A percentile compares a stretch with the other conserved stretches of the same genome.
Conservation (phyloP, 2,888 invertebrate genomes). For the Drosophila pseudotakahashii region DNA sequence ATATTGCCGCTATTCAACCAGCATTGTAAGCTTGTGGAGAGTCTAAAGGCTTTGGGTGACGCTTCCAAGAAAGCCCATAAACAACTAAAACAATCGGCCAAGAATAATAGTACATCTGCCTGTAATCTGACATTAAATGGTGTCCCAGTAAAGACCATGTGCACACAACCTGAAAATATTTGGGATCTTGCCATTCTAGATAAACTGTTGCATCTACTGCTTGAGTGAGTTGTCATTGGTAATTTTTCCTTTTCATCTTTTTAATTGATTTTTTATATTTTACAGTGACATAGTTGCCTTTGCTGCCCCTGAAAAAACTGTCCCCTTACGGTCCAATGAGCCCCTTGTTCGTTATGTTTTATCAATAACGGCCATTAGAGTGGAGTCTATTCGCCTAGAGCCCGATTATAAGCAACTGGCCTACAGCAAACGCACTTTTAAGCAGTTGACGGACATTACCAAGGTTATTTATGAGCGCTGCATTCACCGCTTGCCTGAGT, state of each 20-base stretch:
- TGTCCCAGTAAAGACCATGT: constrained; percentile 71
- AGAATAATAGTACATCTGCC: constrained; percentile 46
- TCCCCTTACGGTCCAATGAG: constrained; percentile 84
- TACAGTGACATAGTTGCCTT: constrained; percentile 85
- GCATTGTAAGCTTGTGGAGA: constrained; percentile 82
- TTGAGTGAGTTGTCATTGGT: constrained; percentile 68
- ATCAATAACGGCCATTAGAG: constrained; percentile 74
- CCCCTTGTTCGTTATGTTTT: constrained; percentile 86
- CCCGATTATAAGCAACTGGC: constrained; percentile 81
- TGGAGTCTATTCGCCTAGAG: constrained; percentile 77
- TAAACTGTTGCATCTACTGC: constrained; percentile 75
- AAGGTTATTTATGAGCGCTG: constrained; percentile 84
- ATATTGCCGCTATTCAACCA: constrained; percentile 86
- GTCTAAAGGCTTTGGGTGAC: constrained; percentile 52
- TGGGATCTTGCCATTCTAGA: constrained; percentile 82
- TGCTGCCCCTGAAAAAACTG: constrained; percentile 84
- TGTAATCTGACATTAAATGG: constrained; percentile 79
- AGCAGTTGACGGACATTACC: constrained; percentile 78
- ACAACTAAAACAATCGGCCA: constrained; percentile 47
- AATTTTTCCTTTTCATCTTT: not conserved
- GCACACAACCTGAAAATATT: constrained; percentile 79
- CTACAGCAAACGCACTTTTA: constrained; percentile 79
- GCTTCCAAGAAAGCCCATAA: constrained; percentile 62
- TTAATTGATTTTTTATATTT: constrained; percentile 8
- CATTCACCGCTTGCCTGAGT: constrained; percentile 84